These are phyloP conservation scores for Papilio gigon DNA, from an alignment of 2,888 invertebrate genomes.

Conservation along the genomic window DNA sequence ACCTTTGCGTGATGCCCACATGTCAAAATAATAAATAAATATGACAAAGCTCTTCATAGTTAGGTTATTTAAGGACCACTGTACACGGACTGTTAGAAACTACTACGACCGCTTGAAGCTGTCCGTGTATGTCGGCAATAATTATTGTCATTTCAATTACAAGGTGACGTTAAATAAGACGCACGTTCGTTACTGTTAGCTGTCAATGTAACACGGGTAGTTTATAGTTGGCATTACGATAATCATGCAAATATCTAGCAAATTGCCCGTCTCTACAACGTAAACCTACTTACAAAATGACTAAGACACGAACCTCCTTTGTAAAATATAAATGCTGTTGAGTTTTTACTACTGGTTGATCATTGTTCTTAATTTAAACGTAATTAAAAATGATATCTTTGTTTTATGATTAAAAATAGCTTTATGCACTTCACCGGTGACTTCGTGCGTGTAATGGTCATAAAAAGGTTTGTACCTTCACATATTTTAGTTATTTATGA, in stretches of 20 bases:
- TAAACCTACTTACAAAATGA: conserved; percentile 35
- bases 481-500: background rate
- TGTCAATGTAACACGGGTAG: conserved; percentile 51
- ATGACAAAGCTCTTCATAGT: background rate
- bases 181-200: conserved; percentile 35
- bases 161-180: conserved; percentile 46
- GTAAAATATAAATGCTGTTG: conserved; percentile 42
- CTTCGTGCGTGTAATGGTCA: no score
- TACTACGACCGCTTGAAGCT: background rate
- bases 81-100: background rate
- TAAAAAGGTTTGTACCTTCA: no score
- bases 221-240: conserved; percentile 53
- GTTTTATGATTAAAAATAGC: no score
- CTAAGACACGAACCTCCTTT: conserved; percentile 43
- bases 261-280: conserved; percentile 46
- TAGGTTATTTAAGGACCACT: background rate
- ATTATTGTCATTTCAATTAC: background rate
- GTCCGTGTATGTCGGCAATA: background rate
- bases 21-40: background rate
- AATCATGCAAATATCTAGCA: conserved; percentile 57
- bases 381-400: no score
- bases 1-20: background rate
- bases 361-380: no score
- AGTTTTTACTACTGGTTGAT: conserved; percentile 43
- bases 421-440: no score